Conservation (phyloP, 37 sponge, comb jelly and placozoan species). For the Halichondria panicea region DNA sequence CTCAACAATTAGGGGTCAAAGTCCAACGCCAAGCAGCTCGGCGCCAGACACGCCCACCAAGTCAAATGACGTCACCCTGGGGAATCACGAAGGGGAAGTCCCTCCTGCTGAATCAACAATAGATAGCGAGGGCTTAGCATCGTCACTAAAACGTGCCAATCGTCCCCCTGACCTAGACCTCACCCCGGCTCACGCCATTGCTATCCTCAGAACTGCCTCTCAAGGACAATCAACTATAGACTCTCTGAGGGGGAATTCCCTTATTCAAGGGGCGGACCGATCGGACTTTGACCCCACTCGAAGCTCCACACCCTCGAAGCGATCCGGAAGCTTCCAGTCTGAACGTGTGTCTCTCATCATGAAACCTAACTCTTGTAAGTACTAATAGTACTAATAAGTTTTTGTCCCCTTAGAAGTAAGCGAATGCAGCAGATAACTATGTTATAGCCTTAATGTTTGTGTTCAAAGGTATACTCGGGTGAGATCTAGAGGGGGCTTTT, state of each 20-base stretch:
- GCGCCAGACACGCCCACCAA: not conserved
- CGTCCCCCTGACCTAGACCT: constrained; percentile 77
- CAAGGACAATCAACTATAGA: too few relatives aligned
- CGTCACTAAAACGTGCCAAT: constrained; percentile 31
- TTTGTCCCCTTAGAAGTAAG: not conserved
- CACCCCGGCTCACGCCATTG: constrained; percentile 2
- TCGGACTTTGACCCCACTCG: constrained; percentile 27
- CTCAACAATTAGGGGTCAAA: not conserved
- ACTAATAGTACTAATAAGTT: not conserved
- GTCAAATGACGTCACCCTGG: not conserved
- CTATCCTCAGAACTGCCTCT: too few relatives aligned
- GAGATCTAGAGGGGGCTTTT: not conserved
- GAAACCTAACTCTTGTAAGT: constrained; percentile 32
- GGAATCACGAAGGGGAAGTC: not conserved
- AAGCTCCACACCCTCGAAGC: constrained; percentile 50
- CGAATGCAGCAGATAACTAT: not conserved
- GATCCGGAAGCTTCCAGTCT: constrained; percentile 38
- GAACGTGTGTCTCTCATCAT: constrained; percentile 41
- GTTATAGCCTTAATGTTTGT: not conserved
- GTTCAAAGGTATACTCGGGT: not conserved
- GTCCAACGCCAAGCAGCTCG: not conserved
- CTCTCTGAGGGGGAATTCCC: not conserved
- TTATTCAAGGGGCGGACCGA: not conserved
- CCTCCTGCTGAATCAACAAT: not conserved
- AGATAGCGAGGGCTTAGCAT: not conserved